Evolutionary conservation across 2,797 vertebrate species (phyloP).

Genomic region (Dendrocincla fuliginosa): DNA sequence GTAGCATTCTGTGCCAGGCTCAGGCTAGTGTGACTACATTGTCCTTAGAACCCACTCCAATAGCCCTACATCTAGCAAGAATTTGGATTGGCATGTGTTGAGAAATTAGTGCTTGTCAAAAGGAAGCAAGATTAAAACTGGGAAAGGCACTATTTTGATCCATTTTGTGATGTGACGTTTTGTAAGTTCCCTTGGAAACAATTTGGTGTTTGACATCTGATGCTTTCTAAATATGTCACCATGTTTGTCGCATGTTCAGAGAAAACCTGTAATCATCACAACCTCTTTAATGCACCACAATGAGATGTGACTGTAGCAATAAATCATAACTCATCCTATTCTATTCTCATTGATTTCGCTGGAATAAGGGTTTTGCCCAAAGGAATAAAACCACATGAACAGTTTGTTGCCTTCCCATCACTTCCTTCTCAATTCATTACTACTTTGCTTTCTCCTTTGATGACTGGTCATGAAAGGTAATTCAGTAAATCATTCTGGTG

Average conservation of each 20-base stretch:
- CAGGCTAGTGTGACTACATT: background rate
- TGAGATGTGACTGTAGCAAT: slow-evolving; percentile 57
- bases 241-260: background rate
- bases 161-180: background rate
- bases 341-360: slow-evolving; percentile 38
- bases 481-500: slow-evolving; percentile 21
- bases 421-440: slow-evolving; percentile 50
- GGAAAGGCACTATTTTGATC: background rate
- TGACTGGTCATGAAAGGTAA: background rate
- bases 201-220: slow-evolving; percentile 25
- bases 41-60: background rate
- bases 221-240: background rate
- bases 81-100: background rate
- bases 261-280: slow-evolving; percentile 16
- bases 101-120: background rate
- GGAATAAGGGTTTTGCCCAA: slow-evolving; percentile 23
- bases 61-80: background rate
- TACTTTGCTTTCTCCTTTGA: background rate
- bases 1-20: background rate
- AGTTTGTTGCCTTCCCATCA: slow-evolving; percentile 27
- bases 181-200: background rate
- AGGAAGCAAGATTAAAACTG: background rate
- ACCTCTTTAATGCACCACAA: background rate
- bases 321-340: slow-evolving; percentile 56
- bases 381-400: slow-evolving; percentile 22